Evolutionary conservation across 1,140 invertebrate genomes (phyloP), one percentile per base, ranked within the genome.

Genomic region (Rhopalosiphum maidis): DNA sequence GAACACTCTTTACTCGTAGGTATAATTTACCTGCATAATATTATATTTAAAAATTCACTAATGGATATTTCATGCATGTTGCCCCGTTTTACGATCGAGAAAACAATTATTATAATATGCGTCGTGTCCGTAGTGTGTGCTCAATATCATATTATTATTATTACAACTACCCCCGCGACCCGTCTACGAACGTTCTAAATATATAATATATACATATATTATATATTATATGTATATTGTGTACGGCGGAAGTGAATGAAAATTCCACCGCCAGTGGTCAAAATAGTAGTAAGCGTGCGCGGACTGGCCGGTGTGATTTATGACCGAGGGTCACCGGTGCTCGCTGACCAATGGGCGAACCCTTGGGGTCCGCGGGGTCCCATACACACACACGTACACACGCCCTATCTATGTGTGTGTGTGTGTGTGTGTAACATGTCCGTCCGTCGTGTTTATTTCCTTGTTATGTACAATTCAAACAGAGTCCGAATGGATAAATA

Each of bases 201-300:
- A 48, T 48, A 87, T n/a, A n/a, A n/a, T n/a, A 25, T 18, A 2
- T 25, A 25, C 0, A 41, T 37, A 30, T 46, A 46, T 11, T 46
- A 41, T 41, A 85, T 43, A n/a, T n/a, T n/a, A n/a, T n/a, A n/a
- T n/a, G n/a, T n/a, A n/a, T n/a, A 85, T 41, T 85, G 90, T 77
- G 55, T 21, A 43, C 41, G 8, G 18, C 25, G 68, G 30, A 25
- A 21, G 25, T 91, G 90, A 91, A 91, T 91, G 90, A 82, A 83
- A 91, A 91, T 91, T 91, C 77, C 90, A 91, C 90, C 90, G 37
- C 91, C 91, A 93, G 91, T 83, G 91, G 91, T 93, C 91, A 93
- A 93, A 93, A 93, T 86, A 93, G 9, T 85, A 86, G 91, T 85
- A 93, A 93, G 91, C 91, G 91, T 93, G 91, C 82, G 48, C 48